Percentiles rank a stretch among this genome's conserved stretches.
Conservation (phyloP, 1,140 invertebrate genomes). For the Antheraea mylitta region DNA sequence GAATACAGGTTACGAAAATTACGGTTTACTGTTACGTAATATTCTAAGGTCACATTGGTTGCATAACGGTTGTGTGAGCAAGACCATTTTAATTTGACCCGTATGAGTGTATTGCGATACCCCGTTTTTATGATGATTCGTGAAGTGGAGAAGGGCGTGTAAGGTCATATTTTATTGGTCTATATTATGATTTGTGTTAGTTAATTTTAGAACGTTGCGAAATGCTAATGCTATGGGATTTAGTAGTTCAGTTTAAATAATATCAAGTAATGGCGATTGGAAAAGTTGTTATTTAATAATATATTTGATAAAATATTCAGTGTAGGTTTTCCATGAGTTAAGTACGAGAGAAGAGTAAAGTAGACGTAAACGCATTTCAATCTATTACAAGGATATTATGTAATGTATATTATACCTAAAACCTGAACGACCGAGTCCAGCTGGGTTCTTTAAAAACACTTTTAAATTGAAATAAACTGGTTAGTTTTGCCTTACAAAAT, state of each 20-base stretch:
- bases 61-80: constrained; percentile 26
- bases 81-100: constrained; percentile 20
- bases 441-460: no score
- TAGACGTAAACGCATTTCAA: no score
- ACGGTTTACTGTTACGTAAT: constrained; percentile 31
- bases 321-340: no score
- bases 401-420: no score
- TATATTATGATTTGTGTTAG: constrained; percentile 27
- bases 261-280: background rate
- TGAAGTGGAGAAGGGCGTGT: constrained; percentile 5
- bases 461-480: no score
- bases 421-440: no score
- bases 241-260: constrained; percentile 10
- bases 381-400: no score
- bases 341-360: no score
- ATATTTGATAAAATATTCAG: no score
- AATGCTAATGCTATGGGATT: constrained; percentile 23
- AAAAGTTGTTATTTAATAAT: background rate
- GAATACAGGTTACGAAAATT: constrained; percentile 1
- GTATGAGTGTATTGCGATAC: constrained; percentile 14
- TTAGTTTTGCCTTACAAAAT: no score
- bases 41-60: constrained; percentile 32
- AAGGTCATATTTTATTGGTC: constrained; percentile 14
- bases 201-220: constrained; percentile 45
- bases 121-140: background rate